Evolutionary conservation across 2,113 vertebrate species (phyloP).

Genomic region (Labrus mixtus): DNA sequence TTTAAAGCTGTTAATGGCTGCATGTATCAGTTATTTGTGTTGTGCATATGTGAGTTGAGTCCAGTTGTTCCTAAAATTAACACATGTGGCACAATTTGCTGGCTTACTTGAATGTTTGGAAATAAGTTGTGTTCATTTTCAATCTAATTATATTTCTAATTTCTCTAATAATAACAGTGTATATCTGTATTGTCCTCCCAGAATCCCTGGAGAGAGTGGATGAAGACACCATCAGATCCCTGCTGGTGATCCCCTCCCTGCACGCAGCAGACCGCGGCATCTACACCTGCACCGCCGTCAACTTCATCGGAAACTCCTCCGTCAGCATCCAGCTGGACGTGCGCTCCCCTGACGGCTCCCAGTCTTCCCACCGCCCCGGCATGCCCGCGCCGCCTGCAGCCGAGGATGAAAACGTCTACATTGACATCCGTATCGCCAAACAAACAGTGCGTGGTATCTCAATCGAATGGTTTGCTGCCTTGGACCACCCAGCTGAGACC

Average conservation of each 20-base stretch:
- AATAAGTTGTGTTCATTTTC: not conserved
- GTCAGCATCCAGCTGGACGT: constrained; percentile 78
- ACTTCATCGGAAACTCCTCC: constrained; percentile 88
- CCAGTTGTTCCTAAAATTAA: no score
- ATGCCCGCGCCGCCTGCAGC: not conserved
- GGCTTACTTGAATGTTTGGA: not conserved
- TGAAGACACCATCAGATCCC: constrained; percentile 86
- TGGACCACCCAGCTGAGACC: constrained; percentile 81
- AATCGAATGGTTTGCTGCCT: constrained; percentile 87
- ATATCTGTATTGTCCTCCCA: constrained; percentile 57
- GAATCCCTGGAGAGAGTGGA: constrained; percentile 82
- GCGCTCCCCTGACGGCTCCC: constrained; percentile 38
- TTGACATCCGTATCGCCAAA: constrained; percentile 89
- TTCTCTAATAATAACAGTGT: not conserved
- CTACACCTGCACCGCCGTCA: constrained; percentile 89
- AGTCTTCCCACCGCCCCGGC: constrained; percentile 35
- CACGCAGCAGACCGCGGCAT: constrained; percentile 82
- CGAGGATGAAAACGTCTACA: constrained; percentile 77
- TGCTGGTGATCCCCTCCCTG: constrained; percentile 85
- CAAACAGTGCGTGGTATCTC: constrained; percentile 89
- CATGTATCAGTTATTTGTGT: no score
- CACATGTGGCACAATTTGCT: not conserved
- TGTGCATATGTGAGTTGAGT: no score
- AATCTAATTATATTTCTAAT: not conserved
- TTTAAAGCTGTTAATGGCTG: no score